phyloP scores from a whole-genome alignment of 1,140 invertebrate species.

The Aphaenogaster rudis region DNA sequence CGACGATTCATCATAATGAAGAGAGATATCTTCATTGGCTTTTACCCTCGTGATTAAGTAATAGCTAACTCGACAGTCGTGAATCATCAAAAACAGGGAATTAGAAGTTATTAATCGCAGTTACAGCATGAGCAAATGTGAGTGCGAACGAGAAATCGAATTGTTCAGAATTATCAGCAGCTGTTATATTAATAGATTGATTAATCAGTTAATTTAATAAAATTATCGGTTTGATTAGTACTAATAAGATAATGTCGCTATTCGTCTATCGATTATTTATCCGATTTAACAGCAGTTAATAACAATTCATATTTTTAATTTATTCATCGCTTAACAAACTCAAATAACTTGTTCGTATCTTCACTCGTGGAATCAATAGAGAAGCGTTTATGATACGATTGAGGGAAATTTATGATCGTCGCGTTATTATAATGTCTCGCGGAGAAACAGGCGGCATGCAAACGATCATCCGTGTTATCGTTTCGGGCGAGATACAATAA shows the following conservation, averaged over 20 bases:
- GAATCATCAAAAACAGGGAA: neutral
- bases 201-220: neutral
- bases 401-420: conserved; percentile 27
- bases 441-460: neutral
- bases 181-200: neutral
- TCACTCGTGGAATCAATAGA: neutral
- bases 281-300: neutral
- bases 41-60: conserved; percentile 38
- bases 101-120: neutral
- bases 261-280: neutral
- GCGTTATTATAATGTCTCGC: conserved; percentile 25
- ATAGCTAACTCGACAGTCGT: neutral
- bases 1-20: conserved; percentile 25
- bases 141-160: neutral
- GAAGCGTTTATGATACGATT: neutral
- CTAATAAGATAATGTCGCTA: neutral
- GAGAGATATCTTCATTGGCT: conserved; percentile 33
- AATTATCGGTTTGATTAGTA: neutral
- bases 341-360: neutral
- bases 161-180: neutral
- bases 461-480: conserved; percentile 11
- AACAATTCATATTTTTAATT: neutral
- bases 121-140: neutral
- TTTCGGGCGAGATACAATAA: conserved; percentile 36
- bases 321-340: conserved; percentile 9